Evolutionary conservation across 2,888 invertebrate species (phyloP).

Genomic region (Drosophila phalerata): DNA sequence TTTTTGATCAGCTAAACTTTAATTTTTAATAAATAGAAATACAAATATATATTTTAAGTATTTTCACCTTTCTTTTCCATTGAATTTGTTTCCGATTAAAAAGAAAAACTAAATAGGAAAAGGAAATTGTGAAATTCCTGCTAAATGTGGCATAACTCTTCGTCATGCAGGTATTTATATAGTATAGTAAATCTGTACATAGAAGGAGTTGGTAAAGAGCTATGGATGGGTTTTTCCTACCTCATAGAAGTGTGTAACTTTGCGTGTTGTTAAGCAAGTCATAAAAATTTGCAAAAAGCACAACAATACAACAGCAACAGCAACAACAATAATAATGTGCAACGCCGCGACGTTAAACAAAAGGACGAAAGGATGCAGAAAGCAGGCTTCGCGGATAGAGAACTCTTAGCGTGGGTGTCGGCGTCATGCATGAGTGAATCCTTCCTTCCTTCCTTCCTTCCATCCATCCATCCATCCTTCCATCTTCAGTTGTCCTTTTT

Average conservation of each 20-base stretch:
- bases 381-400: conserved; percentile 1
- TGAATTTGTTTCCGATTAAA: background rate
- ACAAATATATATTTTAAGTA: background rate
- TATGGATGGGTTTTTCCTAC: conserved; percentile 1
- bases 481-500: conserved; percentile 34
- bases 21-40: background rate
- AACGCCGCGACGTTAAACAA: conserved; percentile 46
- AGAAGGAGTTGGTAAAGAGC: background rate
- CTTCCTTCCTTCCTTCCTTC: conserved; percentile 37
- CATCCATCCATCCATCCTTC: background rate
- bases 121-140: background rate
- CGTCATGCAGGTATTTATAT: background rate
- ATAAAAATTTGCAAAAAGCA: conserved; percentile 75
- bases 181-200: background rate
- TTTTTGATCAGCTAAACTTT: too few species aligned
- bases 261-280: conserved; percentile 80
- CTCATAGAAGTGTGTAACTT: conserved; percentile 43
- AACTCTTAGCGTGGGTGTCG: conserved; percentile 47
- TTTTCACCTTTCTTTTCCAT: background rate
- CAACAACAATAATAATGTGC: conserved; percentile 23
- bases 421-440: conserved; percentile 73
- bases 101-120: background rate
- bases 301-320: conserved; percentile 36
- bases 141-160: background rate
- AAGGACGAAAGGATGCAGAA: conserved; percentile 33